These are phyloP conservation scores for Zaprionus nigranus DNA, from an alignment of 1,140 invertebrate genomes.

Conservation along the genomic window DNA sequence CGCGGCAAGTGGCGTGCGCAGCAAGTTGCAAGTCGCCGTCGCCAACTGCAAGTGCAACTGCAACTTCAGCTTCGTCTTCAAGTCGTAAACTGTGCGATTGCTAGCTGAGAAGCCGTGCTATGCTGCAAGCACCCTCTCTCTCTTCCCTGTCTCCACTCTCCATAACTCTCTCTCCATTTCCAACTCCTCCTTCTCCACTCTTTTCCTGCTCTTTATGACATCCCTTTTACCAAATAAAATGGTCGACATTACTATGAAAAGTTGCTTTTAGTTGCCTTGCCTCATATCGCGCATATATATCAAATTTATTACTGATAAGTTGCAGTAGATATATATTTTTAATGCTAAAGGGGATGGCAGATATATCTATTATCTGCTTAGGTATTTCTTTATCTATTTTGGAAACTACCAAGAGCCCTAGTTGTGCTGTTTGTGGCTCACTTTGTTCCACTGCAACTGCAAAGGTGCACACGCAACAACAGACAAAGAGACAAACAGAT, in stretches of 20 bases:
- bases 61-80: conserved; percentile 6
- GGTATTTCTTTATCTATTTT: no score
- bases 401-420: no score
- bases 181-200: background rate
- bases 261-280: background rate
- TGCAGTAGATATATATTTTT: background rate
- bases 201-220: background rate
- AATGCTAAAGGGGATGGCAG: background rate
- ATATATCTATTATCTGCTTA: no score
- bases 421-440: background rate
- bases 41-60: no score
- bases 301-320: background rate
- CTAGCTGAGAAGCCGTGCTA: conserved; percentile 24
- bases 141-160: background rate
- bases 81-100: conserved; percentile 47
- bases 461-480: conserved; percentile 44
- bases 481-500: conserved; percentile 18
- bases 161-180: background rate
- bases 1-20: conserved; percentile 30
- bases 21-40: conserved; percentile 10
- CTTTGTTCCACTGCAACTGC: conserved; percentile 9
- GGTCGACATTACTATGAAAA: conserved; percentile 13
- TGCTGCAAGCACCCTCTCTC: background rate
- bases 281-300: background rate
- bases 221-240: conserved; percentile 21